phyloP scores from a whole-genome alignment of 2,888 invertebrate genomes.

The Drosophila algonquin region DNA sequence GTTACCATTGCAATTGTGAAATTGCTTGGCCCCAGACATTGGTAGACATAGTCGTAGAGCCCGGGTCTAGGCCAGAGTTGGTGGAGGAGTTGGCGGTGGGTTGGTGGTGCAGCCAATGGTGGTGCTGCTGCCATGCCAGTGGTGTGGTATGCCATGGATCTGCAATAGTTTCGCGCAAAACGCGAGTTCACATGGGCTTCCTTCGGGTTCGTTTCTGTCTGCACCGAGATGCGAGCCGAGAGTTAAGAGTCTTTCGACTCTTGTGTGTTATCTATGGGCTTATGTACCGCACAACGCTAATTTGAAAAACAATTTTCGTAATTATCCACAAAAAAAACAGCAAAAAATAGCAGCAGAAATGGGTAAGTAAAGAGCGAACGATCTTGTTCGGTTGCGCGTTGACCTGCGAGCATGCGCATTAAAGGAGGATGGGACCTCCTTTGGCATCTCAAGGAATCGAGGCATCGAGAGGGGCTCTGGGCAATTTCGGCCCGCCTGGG shows the following conservation, averaged over 20 bases:
- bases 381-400: conserved; percentile 79
- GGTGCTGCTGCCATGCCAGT: not conserved
- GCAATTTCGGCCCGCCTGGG: conserved; percentile 67
- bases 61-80: conserved; percentile 31
- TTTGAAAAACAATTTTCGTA: conserved; percentile 84
- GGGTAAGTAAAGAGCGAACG: conserved; percentile 54
- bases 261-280: conserved; percentile 77
- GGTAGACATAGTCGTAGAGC: conserved; percentile 12
- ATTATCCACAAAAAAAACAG: conserved; percentile 79
- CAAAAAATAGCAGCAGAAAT: conserved; percentile 29
- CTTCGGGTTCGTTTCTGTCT: conserved; percentile 28
- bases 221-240: conserved; percentile 43
- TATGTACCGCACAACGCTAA: conserved; percentile 82
- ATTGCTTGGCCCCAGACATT: conserved; percentile 52
- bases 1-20: conserved; percentile 76
- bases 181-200: conserved; percentile 37
- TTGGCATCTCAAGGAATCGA: conserved; percentile 13
- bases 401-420: conserved; percentile 78
- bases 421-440: conserved; percentile 66
- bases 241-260: conserved; percentile 37
- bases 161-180: conserved; percentile 37
- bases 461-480: conserved; percentile 29
- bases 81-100: conserved; percentile 30
- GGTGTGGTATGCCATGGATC: conserved; percentile 29
- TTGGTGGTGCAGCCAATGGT: not conserved